These are phyloP conservation scores for Spondyliosoma cantharus DNA, from an alignment of 2,797 vertebrate species.

Conservation along the genomic window DNA sequence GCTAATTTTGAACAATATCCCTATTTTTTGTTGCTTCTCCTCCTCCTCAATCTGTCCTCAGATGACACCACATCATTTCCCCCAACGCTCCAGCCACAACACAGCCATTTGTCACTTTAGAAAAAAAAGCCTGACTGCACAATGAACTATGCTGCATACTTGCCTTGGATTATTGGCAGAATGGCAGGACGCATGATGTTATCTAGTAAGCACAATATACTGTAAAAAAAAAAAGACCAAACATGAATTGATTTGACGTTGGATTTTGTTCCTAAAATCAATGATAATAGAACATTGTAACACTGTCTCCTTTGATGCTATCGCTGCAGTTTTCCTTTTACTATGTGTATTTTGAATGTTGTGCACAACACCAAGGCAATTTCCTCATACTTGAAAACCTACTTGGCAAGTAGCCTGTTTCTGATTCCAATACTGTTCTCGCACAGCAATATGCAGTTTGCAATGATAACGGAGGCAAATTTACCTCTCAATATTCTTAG, in stretches of 20 bases:
- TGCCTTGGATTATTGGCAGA: neutral
- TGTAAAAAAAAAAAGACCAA: neutral
- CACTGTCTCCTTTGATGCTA: neutral
- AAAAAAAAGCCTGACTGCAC: conserved; percentile 6
- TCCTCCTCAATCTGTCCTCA: conserved; percentile 65
- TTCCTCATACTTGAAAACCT: neutral
- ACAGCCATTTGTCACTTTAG: conserved; percentile 41
- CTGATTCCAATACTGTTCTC: neutral
- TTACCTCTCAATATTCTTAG: neutral
- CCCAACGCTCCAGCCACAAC: conserved; percentile 45
- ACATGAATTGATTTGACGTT: neutral
- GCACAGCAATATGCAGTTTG: neutral
- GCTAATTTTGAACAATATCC: conserved; percentile 70
- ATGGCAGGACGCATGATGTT: neutral
- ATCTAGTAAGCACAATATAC: neutral
- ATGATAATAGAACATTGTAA: neutral
- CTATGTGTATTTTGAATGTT: neutral
- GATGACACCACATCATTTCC: conserved; percentile 59
- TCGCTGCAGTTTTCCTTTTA: neutral
- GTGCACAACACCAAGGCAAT: neutral
- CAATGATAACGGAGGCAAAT: neutral
- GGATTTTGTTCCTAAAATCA: neutral
- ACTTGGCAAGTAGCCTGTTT: neutral
- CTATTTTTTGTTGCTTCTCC: conserved; percentile 51
- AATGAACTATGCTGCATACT: conserved; percentile 29